Evolutionary conservation across 2,888 invertebrate species (phyloP).

Genomic region (Actias luna): DNA sequence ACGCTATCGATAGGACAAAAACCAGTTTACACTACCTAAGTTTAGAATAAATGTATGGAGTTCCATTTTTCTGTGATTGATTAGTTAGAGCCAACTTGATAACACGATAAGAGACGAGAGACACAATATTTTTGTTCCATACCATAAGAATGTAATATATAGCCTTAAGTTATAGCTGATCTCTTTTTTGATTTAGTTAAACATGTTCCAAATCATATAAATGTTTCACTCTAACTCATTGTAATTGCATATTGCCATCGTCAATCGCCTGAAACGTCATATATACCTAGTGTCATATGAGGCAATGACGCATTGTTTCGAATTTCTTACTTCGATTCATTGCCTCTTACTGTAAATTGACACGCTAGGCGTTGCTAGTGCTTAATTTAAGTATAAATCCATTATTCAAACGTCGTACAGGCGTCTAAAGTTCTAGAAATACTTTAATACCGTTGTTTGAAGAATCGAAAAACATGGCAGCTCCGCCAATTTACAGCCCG

Average conservation of each 20-base stretch:
- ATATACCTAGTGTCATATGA: constrained; percentile 49
- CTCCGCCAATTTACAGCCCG: constrained; percentile 66
- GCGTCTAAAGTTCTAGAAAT: constrained; percentile 23
- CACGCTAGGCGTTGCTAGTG: constrained; percentile 51
- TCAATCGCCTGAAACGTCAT: neutral
- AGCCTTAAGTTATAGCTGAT: neutral
- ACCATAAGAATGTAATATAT: neutral
- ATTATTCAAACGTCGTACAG: constrained; percentile 29
- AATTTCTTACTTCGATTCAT: constrained; percentile 36
- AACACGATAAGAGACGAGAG: no score
- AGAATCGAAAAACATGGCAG: constrained; percentile 51
- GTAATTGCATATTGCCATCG: neutral
- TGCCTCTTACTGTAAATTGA: constrained; percentile 28
- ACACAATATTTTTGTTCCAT: neutral
- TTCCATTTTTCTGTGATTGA: no score
- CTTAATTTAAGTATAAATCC: constrained; percentile 39
- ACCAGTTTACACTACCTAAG: no score
- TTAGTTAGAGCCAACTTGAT: no score
- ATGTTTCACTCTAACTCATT: neutral
- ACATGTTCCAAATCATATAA: neutral
- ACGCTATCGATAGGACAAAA: no score
- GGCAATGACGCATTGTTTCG: constrained; percentile 64
- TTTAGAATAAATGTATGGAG: no score
- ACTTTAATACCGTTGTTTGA: constrained; percentile 22
- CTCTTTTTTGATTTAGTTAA: neutral